Evolutionary conservation across 2,888 invertebrate species (phyloP).

Genomic region (Hetaerina titia): DNA sequence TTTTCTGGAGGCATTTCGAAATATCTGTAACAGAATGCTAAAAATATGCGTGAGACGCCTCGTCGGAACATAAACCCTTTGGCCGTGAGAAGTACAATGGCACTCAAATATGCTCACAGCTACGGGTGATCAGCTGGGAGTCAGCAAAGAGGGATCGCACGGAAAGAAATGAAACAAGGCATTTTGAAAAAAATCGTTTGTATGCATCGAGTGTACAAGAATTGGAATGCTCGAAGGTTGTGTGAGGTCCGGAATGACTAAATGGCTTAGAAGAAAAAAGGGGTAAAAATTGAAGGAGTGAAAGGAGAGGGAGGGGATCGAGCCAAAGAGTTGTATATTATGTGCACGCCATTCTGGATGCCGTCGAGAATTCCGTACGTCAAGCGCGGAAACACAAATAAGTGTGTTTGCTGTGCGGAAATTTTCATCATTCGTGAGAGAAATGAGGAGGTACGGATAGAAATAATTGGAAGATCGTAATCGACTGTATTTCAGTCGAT

Average conservation of each 20-base stretch:
- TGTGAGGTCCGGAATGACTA: conserved; percentile 13
- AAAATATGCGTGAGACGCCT: background rate
- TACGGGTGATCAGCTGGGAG: background rate
- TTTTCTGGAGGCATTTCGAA: background rate
- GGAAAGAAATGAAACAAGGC: background rate
- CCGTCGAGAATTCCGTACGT: background rate
- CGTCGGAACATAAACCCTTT: background rate
- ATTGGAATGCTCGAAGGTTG: background rate
- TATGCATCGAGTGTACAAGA: background rate
- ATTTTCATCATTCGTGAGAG: background rate
- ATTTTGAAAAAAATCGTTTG: conserved; percentile 21
- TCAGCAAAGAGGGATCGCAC: background rate
- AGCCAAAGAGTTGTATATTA: background rate
- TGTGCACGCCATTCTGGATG: conserved; percentile 19
- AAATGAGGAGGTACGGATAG: background rate
- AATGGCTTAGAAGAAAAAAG: background rate
- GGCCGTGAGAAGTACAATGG: background rate
- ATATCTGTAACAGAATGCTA: background rate
- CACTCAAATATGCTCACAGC: background rate
- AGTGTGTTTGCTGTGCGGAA: background rate
- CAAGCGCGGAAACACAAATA: background rate
- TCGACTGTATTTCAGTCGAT: background rate
- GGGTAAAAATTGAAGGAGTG: conserved; percentile 4
- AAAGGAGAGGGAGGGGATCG: background rate
- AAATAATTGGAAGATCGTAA: background rate